Percentiles rank a stretch among this genome's conserved stretches.
phyloP scores from a whole-genome alignment of 2,888 invertebrate species.

The Lasioglossum pauxillum region DNA sequence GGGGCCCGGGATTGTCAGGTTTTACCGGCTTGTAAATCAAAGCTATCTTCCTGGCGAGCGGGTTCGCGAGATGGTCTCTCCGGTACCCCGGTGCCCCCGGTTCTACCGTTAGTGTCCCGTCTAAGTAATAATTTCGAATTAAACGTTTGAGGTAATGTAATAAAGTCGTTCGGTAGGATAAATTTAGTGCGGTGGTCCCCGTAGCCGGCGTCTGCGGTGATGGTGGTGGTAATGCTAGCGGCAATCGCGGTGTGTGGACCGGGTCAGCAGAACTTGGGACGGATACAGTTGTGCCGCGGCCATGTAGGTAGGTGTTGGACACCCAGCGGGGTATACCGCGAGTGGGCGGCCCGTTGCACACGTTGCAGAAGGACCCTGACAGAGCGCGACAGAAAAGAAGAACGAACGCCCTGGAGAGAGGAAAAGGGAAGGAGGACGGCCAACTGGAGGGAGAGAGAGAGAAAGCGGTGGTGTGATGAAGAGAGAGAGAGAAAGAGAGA shows the following conservation, averaged over 20 bases:
- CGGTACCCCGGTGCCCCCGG: slow-evolving; percentile 19
- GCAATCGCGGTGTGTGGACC: slow-evolving; percentile 72
- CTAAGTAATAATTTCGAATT: slow-evolving; percentile 82
- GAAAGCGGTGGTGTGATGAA: slow-evolving; percentile 36
- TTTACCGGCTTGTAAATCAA: slow-evolving; percentile 78
- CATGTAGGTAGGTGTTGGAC: slow-evolving; percentile 83
- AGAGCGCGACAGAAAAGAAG: slow-evolving; percentile 62
- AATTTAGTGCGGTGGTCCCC: slow-evolving; percentile 79
- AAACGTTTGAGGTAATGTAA: slow-evolving; percentile 82
- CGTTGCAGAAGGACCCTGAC: slow-evolving; percentile 72
- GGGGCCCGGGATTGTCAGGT: slow-evolving; percentile 60
- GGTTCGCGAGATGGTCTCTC: slow-evolving; percentile 35
- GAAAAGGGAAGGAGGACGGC: slow-evolving; percentile 45
- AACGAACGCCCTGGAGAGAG: slow-evolving; percentile 27
- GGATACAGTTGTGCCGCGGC: slow-evolving; percentile 77
- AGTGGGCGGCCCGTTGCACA: slow-evolving; percentile 81
- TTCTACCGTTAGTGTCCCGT: slow-evolving; percentile 58
- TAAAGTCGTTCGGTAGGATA: slow-evolving; percentile 82
- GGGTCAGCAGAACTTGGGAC: slow-evolving; percentile 70
- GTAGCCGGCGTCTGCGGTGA: slow-evolving; percentile 59
- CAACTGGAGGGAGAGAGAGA: slow-evolving; percentile 39
- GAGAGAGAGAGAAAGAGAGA: slow-evolving; percentile 38
- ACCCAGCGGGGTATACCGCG: slow-evolving; percentile 82
- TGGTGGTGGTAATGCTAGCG: slow-evolving; percentile 58
- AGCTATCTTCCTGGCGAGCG: slow-evolving; percentile 53